Evolutionary conservation across 1,140 invertebrate genomes (phyloP), one percentile per base, ranked within the genome.

Genomic region (Matsumurasca onukii): DNA sequence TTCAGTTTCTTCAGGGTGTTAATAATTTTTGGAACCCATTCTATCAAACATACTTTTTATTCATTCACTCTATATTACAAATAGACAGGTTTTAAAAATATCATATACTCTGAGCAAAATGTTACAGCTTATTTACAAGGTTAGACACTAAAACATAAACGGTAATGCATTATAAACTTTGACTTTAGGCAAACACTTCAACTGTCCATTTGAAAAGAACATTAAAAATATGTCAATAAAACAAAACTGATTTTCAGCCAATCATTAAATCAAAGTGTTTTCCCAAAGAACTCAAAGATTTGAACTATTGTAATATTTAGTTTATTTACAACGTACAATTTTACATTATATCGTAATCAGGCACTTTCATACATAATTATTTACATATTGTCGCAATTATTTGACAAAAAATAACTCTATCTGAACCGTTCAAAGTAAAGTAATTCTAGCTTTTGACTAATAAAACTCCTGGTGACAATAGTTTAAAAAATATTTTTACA

Each of bases 121-220:
- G 49, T 51, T 51, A 51, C 49, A 51, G 49, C 49, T 12, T 51
- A 51, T 51, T 5, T 51, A 51, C 49, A 51, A 9, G n/a, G 49
- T 51, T 51, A 51, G n/a, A 51, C n/a, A 20, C 49, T 9, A 51
- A 3, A 5, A 22, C n/a, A 51, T 20, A 20, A 51, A 51, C 24
- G 49, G 49, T 51, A 51, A 51, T 12, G n/a, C 24, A 22, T 51
- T 51, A 3, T 20, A 20, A 9, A 20, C 24, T 3, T 12, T 22
- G n/a, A 20, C 24, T 51, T 51, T 22, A 51, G n/a, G n/a, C 49
- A 51, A 51, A 51, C 24, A 51, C 49, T 51, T 51, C 49, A 51
- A 51, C n/a, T 20, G n/a, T n/a, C 5, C 17, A 45, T 45, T 9
- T 51, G n/a, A 9, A 12, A 51, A 51, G 24, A 51, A 9, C 17